These are phyloP conservation scores for Operophtera brumata DNA, from an alignment of 2,888 invertebrate genomes.

Conservation along the genomic window DNA sequence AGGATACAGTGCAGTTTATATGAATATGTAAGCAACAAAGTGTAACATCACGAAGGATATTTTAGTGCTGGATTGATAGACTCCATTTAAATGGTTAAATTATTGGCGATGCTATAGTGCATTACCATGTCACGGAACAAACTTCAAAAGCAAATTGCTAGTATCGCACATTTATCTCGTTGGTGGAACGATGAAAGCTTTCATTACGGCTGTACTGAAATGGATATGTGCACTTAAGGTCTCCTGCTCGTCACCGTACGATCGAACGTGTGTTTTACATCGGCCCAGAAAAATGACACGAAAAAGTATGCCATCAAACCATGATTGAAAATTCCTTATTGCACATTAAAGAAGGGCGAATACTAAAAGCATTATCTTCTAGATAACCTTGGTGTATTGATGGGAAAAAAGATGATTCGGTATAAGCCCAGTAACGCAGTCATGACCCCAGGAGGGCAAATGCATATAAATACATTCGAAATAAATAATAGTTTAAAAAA, in stretches of 20 bases:
- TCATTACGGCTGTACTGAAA: conserved; percentile 62
- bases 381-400: too few species aligned
- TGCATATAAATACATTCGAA: too few species aligned
- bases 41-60: conserved; percentile 39
- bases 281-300: not conserved
- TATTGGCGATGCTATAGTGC: conserved; percentile 60
- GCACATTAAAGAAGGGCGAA: too few species aligned
- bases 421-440: too few species aligned
- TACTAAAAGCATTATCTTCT: too few species aligned
- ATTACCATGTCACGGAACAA: conserved; percentile 58
- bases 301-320: too few species aligned
- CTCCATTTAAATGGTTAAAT: conserved; percentile 57
- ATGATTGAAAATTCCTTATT: too few species aligned
- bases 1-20: conserved; percentile 10
- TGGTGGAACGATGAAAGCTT: conserved; percentile 65
- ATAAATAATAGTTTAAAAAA: too few species aligned
- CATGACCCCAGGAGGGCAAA: too few species aligned
- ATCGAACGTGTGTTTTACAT: conserved; percentile 43
- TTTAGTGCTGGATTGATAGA: conserved; percentile 51
- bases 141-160: conserved; percentile 72
- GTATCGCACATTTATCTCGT: conserved; percentile 65
- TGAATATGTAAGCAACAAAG: conserved; percentile 20
- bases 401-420: too few species aligned
- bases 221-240: conserved; percentile 72
- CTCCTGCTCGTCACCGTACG: conserved; percentile 39